These are phyloP conservation scores for Uromys caudimaculatus DNA, from an alignment of 2,797 vertebrate species.

Conservation along the genomic window DNA sequence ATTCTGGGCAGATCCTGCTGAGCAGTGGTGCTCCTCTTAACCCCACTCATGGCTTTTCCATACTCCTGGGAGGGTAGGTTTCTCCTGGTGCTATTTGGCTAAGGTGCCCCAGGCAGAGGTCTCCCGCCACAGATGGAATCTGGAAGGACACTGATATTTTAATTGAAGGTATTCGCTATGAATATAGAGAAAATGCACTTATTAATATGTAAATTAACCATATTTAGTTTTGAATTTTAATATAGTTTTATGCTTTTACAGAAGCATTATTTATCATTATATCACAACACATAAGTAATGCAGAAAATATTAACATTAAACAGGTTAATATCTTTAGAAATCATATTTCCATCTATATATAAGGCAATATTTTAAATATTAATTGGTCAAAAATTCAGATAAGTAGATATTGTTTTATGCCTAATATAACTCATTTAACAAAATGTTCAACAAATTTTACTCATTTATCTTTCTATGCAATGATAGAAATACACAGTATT, in stretches of 20 bases:
- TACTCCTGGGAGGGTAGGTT: too few relatives aligned
- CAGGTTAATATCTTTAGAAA: background rate
- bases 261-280: background rate
- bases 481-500: background rate
- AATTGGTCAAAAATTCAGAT: background rate
- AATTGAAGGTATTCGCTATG: background rate
- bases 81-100: too few relatives aligned
- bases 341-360: background rate
- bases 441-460: background rate
- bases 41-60: too few relatives aligned
- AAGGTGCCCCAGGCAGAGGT: too few relatives aligned
- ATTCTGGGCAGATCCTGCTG: too few relatives aligned
- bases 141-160: background rate
- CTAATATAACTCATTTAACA: background rate
- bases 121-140: too few relatives aligned
- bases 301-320: slow-evolving; percentile 12
- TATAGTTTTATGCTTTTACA: background rate
- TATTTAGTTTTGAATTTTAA: background rate
- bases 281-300: background rate
- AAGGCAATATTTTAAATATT: background rate
- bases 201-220: background rate
- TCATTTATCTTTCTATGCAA: background rate
- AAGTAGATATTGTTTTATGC: background rate
- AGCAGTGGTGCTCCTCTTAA: too few relatives aligned
- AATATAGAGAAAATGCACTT: background rate